phyloP scores from a whole-genome alignment of 2,113 vertebrate genomes.

The Isichthys henryi region DNA sequence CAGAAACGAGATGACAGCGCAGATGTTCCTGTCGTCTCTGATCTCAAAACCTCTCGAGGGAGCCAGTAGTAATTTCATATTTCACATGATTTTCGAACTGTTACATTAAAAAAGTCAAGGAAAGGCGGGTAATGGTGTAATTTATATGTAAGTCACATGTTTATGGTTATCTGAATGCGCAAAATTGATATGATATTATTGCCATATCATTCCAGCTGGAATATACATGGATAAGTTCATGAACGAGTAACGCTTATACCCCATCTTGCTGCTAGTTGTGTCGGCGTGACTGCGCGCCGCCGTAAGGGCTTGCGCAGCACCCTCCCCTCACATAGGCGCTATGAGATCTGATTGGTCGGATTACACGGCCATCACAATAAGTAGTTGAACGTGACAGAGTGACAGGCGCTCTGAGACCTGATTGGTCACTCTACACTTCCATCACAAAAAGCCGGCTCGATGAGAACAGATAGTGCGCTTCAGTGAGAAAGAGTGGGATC shows the following conservation, averaged over 20 bases:
- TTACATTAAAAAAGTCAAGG: neutral
- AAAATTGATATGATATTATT: neutral
- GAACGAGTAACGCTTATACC: neutral
- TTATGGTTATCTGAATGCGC: neutral
- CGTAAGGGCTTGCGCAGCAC: neutral
- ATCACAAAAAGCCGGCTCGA: neutral
- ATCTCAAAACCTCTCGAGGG: neutral
- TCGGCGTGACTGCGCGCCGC: neutral
- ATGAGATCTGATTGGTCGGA: constrained; percentile 6
- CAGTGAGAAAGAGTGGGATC: neutral
- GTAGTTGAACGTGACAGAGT: neutral
- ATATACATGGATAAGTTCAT: neutral
- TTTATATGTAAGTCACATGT: neutral
- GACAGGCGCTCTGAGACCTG: neutral
- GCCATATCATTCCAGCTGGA: neutral
- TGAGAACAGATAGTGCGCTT: neutral
- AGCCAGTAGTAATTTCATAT: neutral
- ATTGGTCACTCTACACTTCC: neutral
- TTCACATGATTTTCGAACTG: neutral
- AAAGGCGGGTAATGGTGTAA: neutral
- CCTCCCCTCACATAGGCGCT: constrained; percentile 8
- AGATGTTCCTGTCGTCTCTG: too few relatives aligned
- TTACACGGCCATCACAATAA: neutral
- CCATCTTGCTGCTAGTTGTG: neutral
- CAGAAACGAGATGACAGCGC: neutral